These are phyloP conservation scores for Pseudeuparius sepicola DNA, from an alignment of 2,888 invertebrate species.

Conservation along the genomic window DNA sequence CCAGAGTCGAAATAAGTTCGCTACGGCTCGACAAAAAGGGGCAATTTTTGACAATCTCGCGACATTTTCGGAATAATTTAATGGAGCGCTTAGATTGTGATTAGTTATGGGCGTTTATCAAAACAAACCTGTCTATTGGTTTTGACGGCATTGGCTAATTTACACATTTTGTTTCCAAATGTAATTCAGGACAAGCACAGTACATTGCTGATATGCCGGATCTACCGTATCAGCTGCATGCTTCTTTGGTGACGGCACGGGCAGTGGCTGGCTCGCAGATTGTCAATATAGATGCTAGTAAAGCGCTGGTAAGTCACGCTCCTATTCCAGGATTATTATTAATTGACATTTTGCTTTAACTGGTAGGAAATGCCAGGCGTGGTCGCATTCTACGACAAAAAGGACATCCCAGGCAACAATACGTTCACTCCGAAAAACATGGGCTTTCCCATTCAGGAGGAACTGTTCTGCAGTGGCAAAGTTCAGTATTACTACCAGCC, in stretches of 20 bases:
- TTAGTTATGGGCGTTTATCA: too few species aligned
- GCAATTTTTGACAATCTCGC: too few species aligned
- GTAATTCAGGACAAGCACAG: slow-evolving; percentile 58
- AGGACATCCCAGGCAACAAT: slow-evolving; percentile 64
- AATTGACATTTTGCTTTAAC: too few species aligned
- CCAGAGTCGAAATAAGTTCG: too few species aligned
- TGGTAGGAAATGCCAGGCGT: slow-evolving; percentile 61
- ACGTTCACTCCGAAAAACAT: slow-evolving; percentile 39
- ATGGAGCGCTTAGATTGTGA: too few species aligned
- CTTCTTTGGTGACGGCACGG: slow-evolving; percentile 56
- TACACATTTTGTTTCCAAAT: too few species aligned
- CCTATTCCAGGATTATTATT: too few species aligned
- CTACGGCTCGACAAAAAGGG: too few species aligned
- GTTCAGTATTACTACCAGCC: slow-evolving; percentile 63
- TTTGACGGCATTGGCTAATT: too few species aligned
- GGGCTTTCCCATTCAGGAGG: slow-evolving; percentile 33
- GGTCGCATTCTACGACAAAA: slow-evolving; percentile 50
- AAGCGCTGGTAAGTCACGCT: slow-evolving; percentile 58
- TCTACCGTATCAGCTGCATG: slow-evolving; percentile 57
- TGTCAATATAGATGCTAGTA: slow-evolving; percentile 49
- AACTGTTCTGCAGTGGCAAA: slow-evolving; percentile 43
- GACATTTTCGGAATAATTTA: too few species aligned
- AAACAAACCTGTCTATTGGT: too few species aligned
- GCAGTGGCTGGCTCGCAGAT: slow-evolving; percentile 47
- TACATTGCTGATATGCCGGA: slow-evolving; percentile 66